A percentile compares a stretch with the other conserved stretches of the same genome.
Conservation (phyloP, 2,888 invertebrate species). For the Metalampra italica region DNA sequence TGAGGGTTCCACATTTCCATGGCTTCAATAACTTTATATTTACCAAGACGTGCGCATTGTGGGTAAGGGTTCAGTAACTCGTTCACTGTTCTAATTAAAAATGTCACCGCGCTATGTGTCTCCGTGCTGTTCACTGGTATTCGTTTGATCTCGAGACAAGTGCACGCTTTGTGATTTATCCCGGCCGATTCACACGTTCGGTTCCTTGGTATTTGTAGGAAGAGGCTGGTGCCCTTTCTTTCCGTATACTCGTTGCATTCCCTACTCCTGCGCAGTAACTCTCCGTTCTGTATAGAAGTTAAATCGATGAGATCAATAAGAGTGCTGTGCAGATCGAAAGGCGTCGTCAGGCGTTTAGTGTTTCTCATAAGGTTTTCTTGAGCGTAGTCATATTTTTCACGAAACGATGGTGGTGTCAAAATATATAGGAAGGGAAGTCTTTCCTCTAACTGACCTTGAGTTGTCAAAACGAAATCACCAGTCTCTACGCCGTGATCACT, state of each 20-base stretch:
- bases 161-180: slow-evolving; percentile 92
- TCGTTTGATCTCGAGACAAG: slow-evolving; percentile 84
- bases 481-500: slow-evolving; percentile 95
- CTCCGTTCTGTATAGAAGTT: slow-evolving; percentile 59
- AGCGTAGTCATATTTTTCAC: slow-evolving; percentile 78
- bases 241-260: slow-evolving; percentile 57
- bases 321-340: slow-evolving; percentile 91
- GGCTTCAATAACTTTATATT: slow-evolving; percentile 82
- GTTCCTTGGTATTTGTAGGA: slow-evolving; percentile 82
- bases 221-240: slow-evolving; percentile 83
- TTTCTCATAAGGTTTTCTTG: slow-evolving; percentile 82
- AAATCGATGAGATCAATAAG: slow-evolving; percentile 82
- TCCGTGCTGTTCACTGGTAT: slow-evolving; percentile 71
- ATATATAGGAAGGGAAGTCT: slow-evolving; percentile 89
- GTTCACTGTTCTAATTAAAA: slow-evolving; percentile 83
- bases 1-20: slow-evolving; percentile 75
- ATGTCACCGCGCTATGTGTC: slow-evolving; percentile 79
- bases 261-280: slow-evolving; percentile 48
- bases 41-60: slow-evolving; percentile 81
- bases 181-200: slow-evolving; percentile 88
- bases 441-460: slow-evolving; percentile 92
- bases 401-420: slow-evolving; percentile 85
- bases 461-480: slow-evolving; percentile 89
- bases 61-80: slow-evolving; percentile 75
- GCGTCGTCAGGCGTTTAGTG: slow-evolving; percentile 84